Percentiles rank a stretch among this genome's conserved stretches.
Conservation (phyloP, 2,797 vertebrate species). For the Stomatorhinus walkeri region DNA sequence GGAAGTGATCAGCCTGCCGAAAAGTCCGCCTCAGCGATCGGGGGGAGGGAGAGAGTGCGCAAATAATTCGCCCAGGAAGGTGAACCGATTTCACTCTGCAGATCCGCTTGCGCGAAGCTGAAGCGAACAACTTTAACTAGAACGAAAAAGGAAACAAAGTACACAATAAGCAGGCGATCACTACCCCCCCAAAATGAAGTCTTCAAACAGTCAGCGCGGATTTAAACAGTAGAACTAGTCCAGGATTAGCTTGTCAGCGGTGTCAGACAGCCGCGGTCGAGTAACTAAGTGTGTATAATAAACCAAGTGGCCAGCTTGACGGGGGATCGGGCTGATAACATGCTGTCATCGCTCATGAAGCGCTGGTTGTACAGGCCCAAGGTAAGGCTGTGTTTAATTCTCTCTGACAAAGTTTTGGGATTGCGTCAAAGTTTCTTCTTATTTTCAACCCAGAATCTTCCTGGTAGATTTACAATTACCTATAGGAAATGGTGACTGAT, state of each 20-base stretch:
- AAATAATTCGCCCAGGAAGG: background rate
- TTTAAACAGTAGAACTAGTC: background rate
- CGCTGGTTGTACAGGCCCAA: conserved; percentile 46
- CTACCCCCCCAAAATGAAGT: background rate
- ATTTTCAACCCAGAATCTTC: background rate
- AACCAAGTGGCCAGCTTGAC: background rate
- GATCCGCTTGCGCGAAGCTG: background rate
- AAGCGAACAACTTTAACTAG: background rate
- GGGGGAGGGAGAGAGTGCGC: background rate
- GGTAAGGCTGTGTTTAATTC: conserved; percentile 30
- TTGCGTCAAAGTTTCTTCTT: background rate
- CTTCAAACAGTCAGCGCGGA: background rate
- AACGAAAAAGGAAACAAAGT: background rate
- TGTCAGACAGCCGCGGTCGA: background rate
- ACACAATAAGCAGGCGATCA: background rate
- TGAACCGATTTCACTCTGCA: background rate
- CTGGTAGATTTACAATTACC: background rate
- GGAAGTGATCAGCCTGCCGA: background rate
- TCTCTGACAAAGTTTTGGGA: background rate
- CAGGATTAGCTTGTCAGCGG: background rate
- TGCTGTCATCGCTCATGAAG: conserved; percentile 41
- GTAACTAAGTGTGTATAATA: background rate
- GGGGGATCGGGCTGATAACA: background rate
- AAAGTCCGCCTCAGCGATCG: background rate
- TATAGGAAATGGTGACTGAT: background rate